Base-by-base conservation (phyloP, 2,797 vertebrate genomes). In the Apogon talboti region DNA sequence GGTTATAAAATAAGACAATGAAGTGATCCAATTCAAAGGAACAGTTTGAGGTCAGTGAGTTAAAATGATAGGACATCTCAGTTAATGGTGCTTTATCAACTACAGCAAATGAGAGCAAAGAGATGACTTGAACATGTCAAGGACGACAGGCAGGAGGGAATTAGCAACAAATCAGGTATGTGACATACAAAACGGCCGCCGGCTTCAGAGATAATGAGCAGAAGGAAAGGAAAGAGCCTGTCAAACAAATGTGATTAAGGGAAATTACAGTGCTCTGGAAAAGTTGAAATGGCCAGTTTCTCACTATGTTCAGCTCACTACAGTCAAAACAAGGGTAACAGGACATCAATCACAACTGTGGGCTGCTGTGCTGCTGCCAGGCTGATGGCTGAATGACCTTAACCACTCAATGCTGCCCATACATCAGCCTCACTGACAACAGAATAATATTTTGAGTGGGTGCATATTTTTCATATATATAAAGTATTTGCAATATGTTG, bases 181-280 rank as follows among this genome's bases (percentile, higher is more conserved):
- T 11, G 38, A 52, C 49, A 74, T 58, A 19, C 61, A 66, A 57
- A 64, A 37, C 53, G 48, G 63, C 63, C 46, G 52, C 54, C 67
- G 57, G 40, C 47, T 57, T 81, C 58, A 50, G 54, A 69, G 69
- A 76, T 72, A 83, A 81, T 56, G 42, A 76, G 61, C 13, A 53
- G 56, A 13, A 53, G 44, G 62, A 74, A 65, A 56, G 71, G 62
- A 68, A 87, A 61, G 21, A 1, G 11, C 15, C 53, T 55, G 69
- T 84, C 79, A 78, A 78, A 79, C 40, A 58, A 84, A 86, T 77
- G 55, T 44, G 54, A 87, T 82, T 71, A 85, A 24, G 30, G 50
- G 15, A 68, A 83, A 81, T 76, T 48, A 82, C 58, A 43, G 54
- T 41, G 54, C 16, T 51, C 38, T 42, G 41, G 48, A 70, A 80